Evolutionary conservation across 2,888 invertebrate species (phyloP).

Genomic region (Neoaliturus tenellus): DNA sequence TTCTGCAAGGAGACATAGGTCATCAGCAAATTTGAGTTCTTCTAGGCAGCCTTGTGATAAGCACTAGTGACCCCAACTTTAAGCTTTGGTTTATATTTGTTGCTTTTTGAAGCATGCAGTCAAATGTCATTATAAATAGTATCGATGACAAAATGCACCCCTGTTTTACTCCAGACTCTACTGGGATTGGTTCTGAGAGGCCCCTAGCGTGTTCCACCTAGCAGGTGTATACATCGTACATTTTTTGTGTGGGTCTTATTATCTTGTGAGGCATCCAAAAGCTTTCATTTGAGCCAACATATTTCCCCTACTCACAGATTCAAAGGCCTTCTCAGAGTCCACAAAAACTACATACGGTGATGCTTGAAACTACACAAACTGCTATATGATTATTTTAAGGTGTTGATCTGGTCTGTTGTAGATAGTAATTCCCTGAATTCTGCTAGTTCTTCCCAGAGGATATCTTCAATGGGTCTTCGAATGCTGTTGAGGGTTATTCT

Average conservation of each 20-base stretch:
- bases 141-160: not conserved
- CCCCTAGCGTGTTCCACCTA: not conserved
- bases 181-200: not conserved
- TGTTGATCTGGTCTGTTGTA: not conserved
- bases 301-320: too few relatives aligned
- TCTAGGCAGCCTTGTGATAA: too few relatives aligned
- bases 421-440: not conserved
- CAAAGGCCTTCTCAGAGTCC: too few relatives aligned
- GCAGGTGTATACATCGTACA: not conserved
- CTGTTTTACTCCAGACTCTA: not conserved
- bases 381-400: not conserved
- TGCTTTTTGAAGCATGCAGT: not conserved
- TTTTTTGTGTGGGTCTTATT: too few relatives aligned
- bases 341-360: too few relatives aligned
- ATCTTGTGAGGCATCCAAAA: not conserved
- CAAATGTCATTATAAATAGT: not conserved
- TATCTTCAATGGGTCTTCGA: not conserved
- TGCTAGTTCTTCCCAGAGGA: not conserved
- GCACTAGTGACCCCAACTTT: too few relatives aligned
- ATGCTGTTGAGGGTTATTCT: not conserved
- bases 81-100: too few relatives aligned
- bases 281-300: not conserved
- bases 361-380: too few relatives aligned
- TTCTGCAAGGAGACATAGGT: too few relatives aligned
- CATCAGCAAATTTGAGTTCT: too few relatives aligned